Evolutionary conservation across 2,797 vertebrate species (phyloP).

Genomic region (Arctocebus calabarensis): DNA sequence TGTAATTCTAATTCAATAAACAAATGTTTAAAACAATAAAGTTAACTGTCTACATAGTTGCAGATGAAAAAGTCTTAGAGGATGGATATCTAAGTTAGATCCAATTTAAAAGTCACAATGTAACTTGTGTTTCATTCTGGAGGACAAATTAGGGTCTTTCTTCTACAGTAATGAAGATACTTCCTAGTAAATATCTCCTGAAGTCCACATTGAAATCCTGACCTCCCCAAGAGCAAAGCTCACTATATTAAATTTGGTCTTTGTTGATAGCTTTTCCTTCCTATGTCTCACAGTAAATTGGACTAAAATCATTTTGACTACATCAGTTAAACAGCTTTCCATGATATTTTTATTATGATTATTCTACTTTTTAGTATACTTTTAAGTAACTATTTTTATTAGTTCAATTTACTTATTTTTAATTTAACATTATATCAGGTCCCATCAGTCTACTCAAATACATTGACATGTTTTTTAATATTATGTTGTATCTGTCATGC

Average conservation of each 20-base stretch:
- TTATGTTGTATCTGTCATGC: neutral
- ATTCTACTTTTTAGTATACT: neutral
- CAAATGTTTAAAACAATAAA: neutral
- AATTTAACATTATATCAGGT: neutral
- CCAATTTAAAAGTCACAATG: neutral
- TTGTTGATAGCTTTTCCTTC: neutral
- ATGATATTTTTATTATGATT: neutral
- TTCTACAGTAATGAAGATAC: neutral
- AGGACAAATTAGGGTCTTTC: neutral
- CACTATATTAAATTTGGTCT: neutral
- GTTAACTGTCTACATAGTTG: neutral
- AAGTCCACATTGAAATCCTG: slow-evolving; percentile 12
- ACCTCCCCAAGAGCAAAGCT: neutral
- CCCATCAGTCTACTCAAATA: neutral
- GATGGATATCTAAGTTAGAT: neutral
- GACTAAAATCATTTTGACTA: neutral
- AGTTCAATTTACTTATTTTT: neutral
- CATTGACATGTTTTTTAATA: neutral
- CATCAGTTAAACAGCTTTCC: neutral
- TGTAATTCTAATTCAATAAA: slow-evolving; percentile 31
- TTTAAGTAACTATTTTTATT: slow-evolving; percentile 27
- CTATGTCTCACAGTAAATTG: neutral
- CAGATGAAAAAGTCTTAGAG: neutral
- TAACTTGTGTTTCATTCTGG: neutral
- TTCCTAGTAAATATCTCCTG: neutral